Percentiles rank a stretch among this genome's conserved stretches.
These are phyloP conservation scores for Cotesia typhae DNA, from an alignment of 1,140 invertebrate genomes.

Conservation along the genomic window DNA sequence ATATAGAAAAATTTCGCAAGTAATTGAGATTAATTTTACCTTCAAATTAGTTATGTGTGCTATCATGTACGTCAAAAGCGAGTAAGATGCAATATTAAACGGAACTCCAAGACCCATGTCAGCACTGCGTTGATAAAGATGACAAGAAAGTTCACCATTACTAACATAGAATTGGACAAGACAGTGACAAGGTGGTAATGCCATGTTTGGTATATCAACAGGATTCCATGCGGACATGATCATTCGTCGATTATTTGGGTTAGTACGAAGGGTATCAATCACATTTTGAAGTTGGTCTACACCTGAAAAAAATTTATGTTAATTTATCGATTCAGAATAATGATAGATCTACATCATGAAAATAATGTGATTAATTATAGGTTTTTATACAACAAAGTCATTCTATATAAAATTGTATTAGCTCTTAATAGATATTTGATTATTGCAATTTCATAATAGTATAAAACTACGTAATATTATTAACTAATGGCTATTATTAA, in stretches of 20 bases:
- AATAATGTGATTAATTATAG: no score
- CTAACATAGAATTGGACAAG: constrained; percentile 93
- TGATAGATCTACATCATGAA: no score
- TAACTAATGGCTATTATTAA: no score
- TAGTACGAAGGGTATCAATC: constrained; percentile 82
- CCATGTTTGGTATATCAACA: constrained; percentile 87
- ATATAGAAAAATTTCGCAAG: constrained; percentile 3
- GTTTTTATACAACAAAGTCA: no score
- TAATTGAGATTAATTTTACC: constrained; percentile 49
- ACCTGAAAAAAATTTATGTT: constrained; percentile 56
- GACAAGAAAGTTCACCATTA: constrained; percentile 82
- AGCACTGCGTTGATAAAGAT: constrained; percentile 93
- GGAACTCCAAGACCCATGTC: constrained; percentile 97
- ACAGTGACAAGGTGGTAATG: constrained; percentile 95
- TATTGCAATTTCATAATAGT: no score
- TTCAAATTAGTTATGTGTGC: constrained; percentile 89
- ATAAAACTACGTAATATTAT: no score
- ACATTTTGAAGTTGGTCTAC: constrained; percentile 88
- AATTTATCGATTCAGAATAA: neutral
- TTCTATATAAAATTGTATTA: no score
- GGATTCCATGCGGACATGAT: constrained; percentile 96
- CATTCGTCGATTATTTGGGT: constrained; percentile 86
- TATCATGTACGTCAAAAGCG: constrained; percentile 92
- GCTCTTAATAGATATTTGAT: no score
- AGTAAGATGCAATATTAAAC: constrained; percentile 98